phyloP scores from a whole-genome alignment of 1,140 invertebrate species.

The Aphelenchoides avenae region DNA sequence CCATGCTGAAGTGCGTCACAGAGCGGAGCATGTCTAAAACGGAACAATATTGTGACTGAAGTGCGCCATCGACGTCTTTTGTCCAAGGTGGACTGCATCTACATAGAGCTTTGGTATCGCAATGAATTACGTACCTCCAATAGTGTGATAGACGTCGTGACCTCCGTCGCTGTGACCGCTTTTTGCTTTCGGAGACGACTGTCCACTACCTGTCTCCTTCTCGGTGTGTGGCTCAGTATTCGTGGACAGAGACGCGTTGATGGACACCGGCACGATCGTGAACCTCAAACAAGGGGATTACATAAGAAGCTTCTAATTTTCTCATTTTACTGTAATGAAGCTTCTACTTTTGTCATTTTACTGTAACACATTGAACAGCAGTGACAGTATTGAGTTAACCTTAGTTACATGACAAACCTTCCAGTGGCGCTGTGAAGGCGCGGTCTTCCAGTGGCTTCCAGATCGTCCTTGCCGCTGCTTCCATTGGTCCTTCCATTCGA shows the following conservation, averaged over 20 bases:
- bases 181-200: slow-evolving; percentile 6
- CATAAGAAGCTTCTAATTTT: neutral
- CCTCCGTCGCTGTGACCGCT: neutral
- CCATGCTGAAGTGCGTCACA: slow-evolving; percentile 21
- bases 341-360: too few relatives aligned
- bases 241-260: neutral
- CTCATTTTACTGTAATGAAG: neutral
- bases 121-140: slow-evolving; percentile 22
- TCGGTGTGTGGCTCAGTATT: too few relatives aligned
- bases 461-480: too few relatives aligned
- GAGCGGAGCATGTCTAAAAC: slow-evolving; percentile 18
- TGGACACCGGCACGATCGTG: slow-evolving; percentile 11
- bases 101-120: slow-evolving; percentile 10
- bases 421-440: too few relatives aligned
- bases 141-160: slow-evolving; percentile 11
- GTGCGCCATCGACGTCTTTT: neutral
- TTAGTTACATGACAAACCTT: too few relatives aligned
- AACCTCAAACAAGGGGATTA: neutral
- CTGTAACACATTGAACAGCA: too few relatives aligned
- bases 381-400: too few relatives aligned
- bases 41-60: slow-evolving; percentile 22
- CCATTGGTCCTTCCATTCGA: too few relatives aligned
- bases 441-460: too few relatives aligned
- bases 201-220: neutral
- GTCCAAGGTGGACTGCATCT: neutral